Evolutionary conservation across 1,140 invertebrate genomes (phyloP).

Genomic region (Drosophila parvula): DNA sequence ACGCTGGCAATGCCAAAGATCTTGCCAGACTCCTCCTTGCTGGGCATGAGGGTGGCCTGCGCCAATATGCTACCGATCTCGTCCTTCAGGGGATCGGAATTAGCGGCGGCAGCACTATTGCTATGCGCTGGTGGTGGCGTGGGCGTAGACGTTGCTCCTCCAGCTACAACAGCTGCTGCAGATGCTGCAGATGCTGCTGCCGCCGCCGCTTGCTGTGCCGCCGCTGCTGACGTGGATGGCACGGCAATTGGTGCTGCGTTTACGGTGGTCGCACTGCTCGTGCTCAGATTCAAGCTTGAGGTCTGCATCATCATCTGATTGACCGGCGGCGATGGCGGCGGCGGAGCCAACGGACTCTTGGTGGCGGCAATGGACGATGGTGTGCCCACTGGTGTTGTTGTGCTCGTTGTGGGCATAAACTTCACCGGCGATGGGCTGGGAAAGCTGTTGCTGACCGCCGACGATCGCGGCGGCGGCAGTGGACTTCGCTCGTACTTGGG

Average conservation of each 20-base stretch:
- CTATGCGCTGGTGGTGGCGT: conserved; percentile 40
- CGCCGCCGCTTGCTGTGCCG: conserved; percentile 50
- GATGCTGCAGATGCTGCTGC: conserved; percentile 25
- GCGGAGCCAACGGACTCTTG: conserved; percentile 22
- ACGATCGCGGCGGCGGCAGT: conserved; percentile 37
- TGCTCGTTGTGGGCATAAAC: conserved; percentile 31
- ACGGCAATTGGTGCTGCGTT: conserved; percentile 28
- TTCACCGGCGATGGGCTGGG: conserved; percentile 53
- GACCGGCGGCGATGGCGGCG: conserved; percentile 27
- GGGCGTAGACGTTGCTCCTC: conserved; percentile 22
- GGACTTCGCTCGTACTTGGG: conserved; percentile 77
- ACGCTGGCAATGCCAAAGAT: conserved; percentile 84
- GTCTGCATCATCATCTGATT: conserved; percentile 43
- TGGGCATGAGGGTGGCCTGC: conserved; percentile 82
- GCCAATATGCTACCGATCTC: conserved; percentile 79
- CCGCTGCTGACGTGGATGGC: conserved; percentile 63
- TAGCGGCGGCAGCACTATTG: conserved; percentile 11
- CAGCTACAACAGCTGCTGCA: background rate
- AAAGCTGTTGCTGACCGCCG: conserved; percentile 39
- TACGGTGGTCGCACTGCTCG: conserved; percentile 21
- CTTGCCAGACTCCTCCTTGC: conserved; percentile 84
- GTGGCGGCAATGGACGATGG: conserved; percentile 15
- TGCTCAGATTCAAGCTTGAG: conserved; percentile 59
- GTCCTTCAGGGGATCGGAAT: conserved; percentile 71
- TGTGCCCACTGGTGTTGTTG: conserved; percentile 7